phyloP scores from a whole-genome alignment of 2,888 invertebrate genomes.

The Ceriagrion tenellum region DNA sequence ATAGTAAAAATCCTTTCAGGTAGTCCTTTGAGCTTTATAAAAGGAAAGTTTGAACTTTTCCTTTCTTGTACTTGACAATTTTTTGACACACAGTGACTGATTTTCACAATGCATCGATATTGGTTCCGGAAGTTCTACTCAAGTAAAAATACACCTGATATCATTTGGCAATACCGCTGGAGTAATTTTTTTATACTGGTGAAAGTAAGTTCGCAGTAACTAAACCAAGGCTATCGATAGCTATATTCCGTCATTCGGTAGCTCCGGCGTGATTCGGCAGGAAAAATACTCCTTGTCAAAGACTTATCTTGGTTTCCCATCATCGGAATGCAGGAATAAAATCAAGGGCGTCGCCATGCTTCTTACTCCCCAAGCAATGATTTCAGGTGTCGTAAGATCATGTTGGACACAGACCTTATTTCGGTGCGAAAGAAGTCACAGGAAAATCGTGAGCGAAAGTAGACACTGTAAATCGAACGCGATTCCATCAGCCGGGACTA shows the following conservation, averaged over 20 bases:
- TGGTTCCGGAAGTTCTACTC: too few relatives aligned
- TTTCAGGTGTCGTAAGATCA: background rate
- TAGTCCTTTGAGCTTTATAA: too few relatives aligned
- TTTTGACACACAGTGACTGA: too few relatives aligned
- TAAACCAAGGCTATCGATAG: background rate
- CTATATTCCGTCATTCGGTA: background rate
- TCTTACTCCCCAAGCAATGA: background rate
- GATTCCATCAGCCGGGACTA: constrained; percentile 15
- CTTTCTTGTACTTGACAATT: too few relatives aligned
- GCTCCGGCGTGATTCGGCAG: background rate
- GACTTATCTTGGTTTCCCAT: background rate
- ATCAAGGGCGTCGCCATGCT: background rate
- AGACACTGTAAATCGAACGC: background rate
- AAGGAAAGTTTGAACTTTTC: too few relatives aligned
- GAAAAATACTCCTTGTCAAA: background rate
- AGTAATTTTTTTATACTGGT: too few relatives aligned
- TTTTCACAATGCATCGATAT: too few relatives aligned
- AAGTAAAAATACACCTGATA: too few relatives aligned
- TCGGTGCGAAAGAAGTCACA: background rate
- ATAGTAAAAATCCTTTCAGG: too few relatives aligned
- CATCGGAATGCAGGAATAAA: background rate
- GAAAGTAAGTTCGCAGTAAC: too few relatives aligned
- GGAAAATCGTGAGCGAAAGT: constrained; percentile 31
- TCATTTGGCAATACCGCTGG: too few relatives aligned
- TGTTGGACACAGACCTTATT: background rate